Percentiles rank a stretch among this genome's conserved stretches.
phyloP scores from a whole-genome alignment of 2,113 vertebrate species.

The Ornithorhynchus anatinus region DNA sequence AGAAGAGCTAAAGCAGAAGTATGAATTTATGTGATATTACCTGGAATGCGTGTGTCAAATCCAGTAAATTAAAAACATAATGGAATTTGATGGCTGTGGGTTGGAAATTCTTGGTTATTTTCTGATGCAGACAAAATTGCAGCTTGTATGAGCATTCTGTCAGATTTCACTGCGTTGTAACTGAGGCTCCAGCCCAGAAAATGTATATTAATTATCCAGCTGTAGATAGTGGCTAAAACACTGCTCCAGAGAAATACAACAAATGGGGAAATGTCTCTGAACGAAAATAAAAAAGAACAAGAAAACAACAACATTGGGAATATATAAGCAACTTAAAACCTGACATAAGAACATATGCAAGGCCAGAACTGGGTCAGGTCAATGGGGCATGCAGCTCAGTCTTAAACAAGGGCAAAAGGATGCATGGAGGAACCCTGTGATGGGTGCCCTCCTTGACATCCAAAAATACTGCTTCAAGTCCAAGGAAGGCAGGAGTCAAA shows the following conservation, averaged over 20 bases:
- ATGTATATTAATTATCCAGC: constrained; percentile 74
- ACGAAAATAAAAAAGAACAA: constrained; percentile 16
- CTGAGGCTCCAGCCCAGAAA: constrained; percentile 78
- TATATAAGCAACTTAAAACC: background rate
- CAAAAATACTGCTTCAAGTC: background rate
- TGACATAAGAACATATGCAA: background rate
- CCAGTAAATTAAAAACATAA: constrained; percentile 80
- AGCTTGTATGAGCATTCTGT: constrained; percentile 68
- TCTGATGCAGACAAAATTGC: constrained; percentile 79
- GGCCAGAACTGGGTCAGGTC: too few relatives aligned
- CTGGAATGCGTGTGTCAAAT: constrained; percentile 75
- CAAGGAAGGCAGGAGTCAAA: background rate
- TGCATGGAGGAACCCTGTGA: constrained; percentile 3
- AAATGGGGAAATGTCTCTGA: constrained; percentile 80
- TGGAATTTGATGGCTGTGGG: constrained; percentile 77
- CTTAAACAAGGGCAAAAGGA: too few relatives aligned
- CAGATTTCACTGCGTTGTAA: constrained; percentile 74
- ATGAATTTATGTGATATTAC: constrained; percentile 38
- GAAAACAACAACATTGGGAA: background rate
- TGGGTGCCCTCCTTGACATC: background rate
- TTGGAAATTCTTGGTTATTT: constrained; percentile 82
- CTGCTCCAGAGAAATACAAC: constrained; percentile 72
- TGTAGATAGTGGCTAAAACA: constrained; percentile 72
- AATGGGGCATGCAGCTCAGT: too few relatives aligned
- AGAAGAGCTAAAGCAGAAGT: background rate